Base-by-base conservation (phyloP, 2,888 invertebrate genomes). In the Pristionchus mayeri region DNA sequence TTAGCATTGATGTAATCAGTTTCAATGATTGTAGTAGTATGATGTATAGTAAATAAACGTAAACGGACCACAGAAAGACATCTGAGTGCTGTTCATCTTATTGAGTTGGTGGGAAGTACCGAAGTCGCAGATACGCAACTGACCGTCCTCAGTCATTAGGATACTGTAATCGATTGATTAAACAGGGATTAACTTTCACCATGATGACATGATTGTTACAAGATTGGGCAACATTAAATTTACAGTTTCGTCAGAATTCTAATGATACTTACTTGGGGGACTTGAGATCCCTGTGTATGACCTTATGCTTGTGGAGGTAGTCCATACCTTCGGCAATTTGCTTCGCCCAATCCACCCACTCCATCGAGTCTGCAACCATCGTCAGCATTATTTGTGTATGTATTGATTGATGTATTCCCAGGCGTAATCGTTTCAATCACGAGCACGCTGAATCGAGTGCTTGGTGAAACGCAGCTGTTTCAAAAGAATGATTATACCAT, bases 251-350 rank as follows among this genome's bases (percentile, higher is more conserved):
- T 67, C 37, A 21, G n/a, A 67, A 37, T 16, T 34, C 13, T 16
- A 34, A 44, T 37, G 48, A 50, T 60, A 95, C 96, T 95, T 95
- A 98, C 98, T 99, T 99, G 76, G 98, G 98, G 93, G 98, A 98
- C 94, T 99, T 99, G 87, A 99, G 95, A 95, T 99, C 99, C 87
- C 99, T 95, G 93, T 99, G 99, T 92, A 99, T 98, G 91, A 99
- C 98, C 94, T 97, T 97, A 93, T 97, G 96, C 67, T 95, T 95
- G 93, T 99, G 99, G 85, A 99, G 95, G 93, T 98, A 98, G 91
- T 96, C 95, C 98, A 99, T 98, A 84, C 98, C 99, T 86, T 95
- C 95, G 50, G 98, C 97, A 86, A 99, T 97, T 94, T 98, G 97
- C 93, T 96, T 96, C 57, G 97, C 95, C 98, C 98, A 99, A 86